Percentiles rank a stretch among this genome's conserved stretches.
Conservation (phyloP, 2,797 vertebrate genomes). For the Coilia nasus region DNA sequence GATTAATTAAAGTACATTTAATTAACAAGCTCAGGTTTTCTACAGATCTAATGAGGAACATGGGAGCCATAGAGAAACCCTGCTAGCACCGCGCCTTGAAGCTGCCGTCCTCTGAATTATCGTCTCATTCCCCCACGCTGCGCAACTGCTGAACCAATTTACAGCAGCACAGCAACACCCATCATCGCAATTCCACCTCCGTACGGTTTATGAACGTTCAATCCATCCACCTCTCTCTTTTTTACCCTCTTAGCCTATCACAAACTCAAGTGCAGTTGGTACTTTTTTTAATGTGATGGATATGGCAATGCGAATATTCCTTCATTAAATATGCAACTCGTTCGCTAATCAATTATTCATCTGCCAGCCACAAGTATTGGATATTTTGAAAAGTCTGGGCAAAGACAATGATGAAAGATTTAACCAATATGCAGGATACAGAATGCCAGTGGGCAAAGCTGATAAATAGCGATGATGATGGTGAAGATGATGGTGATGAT, state of each 20-base stretch:
- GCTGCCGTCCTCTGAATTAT: not conserved
- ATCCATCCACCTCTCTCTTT: not conserved
- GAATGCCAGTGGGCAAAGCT: not conserved
- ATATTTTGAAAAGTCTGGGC: not conserved
- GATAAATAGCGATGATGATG: not conserved
- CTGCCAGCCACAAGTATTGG: slow-evolving; percentile 10
- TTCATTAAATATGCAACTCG: slow-evolving; percentile 18
- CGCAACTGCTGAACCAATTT: slow-evolving; percentile 5
- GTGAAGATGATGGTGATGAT: not conserved
- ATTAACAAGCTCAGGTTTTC: slow-evolving; percentile 15
- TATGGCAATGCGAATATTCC: slow-evolving; percentile 17
- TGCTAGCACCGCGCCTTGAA: not conserved
- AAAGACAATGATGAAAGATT: not conserved
- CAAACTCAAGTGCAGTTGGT: not conserved
- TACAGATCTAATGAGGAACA: not conserved
- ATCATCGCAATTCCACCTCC: slow-evolving; percentile 7
- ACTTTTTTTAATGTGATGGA: not conserved
- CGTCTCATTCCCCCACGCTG: not conserved
- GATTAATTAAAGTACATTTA: slow-evolving; percentile 2
- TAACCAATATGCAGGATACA: not conserved
- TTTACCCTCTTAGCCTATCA: not conserved
- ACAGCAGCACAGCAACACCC: not conserved
- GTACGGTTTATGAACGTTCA: not conserved
- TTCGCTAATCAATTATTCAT: slow-evolving; percentile 2
- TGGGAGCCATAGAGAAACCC: not conserved